Evolutionary conservation across 1,140 invertebrate genomes (phyloP), one percentile per base, ranked within the genome.

Genomic region (Cydia strobilella): DNA sequence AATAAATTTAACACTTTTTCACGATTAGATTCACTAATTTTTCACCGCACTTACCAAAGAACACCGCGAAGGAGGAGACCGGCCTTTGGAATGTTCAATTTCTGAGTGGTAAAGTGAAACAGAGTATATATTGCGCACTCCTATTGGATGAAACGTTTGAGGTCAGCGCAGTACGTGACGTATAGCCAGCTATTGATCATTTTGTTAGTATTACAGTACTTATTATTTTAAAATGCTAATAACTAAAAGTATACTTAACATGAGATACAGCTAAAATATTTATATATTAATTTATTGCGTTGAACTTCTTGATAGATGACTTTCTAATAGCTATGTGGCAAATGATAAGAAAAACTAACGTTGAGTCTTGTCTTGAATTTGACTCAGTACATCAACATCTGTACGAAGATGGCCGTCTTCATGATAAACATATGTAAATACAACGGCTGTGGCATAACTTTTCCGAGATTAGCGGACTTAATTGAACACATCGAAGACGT

Each of bases 371-470:
- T 82, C 69, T 59, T 82, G 75, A 71, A 75, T 73, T 85, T 92
- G 90, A 91, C 87, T 35, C 90, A 86, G 86, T 90, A 76, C 75
- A 86, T 85, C 84, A 86, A 82, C 84, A 82, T 84, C 74, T 84
- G 83, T 84, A 80, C 86, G 94, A 93, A 92, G 31, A 97, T 97
- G 96, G 96, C 96, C 91, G 96, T 97, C 93, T 97, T 97, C 94
- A 95, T 97, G 94, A 94, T 97, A 89, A 97, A 97, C 94, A 95
- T 96, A 92, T 97, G 96, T 94, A 97, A 96, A 95, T 97, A 96
- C 93, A 96, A 96, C 94, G 95, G 95, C 91, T 97, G 96, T 94
- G 96, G 96, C 84, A 94, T 96, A 82, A 96, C 94, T 81, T 97
- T 97, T 95, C 94, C 96, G 86, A 96, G 94, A 93, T 94, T 97